A percentile compares a stretch with the other conserved stretches of the same genome.
Evolutionary conservation across 2,113 vertebrate genomes (phyloP).

Genomic region (Caloenas nicobarica): DNA sequence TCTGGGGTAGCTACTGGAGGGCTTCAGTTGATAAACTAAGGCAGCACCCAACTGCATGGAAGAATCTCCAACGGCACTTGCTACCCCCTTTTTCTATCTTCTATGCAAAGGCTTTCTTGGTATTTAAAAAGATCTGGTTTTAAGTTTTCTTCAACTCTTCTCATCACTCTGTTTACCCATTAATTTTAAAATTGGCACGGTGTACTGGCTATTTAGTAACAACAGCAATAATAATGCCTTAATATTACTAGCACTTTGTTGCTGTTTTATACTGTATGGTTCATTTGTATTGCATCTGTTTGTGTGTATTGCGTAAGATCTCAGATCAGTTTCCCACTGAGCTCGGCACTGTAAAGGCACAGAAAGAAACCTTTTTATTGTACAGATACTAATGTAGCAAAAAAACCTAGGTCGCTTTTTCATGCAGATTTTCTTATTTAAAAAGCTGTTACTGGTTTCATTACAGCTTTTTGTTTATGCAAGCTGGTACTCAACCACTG

Average conservation of each 20-base stretch:
- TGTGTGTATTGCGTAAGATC: background rate
- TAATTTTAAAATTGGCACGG: background rate
- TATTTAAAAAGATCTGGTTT: background rate
- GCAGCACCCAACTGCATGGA: background rate
- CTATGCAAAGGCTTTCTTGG: background rate
- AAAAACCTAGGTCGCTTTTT: background rate
- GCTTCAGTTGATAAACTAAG: background rate
- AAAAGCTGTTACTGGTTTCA: background rate
- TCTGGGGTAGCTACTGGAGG: background rate
- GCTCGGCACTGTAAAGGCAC: background rate
- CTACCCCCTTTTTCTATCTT: background rate
- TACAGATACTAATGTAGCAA: background rate
- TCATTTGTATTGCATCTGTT: background rate
- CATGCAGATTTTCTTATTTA: background rate
- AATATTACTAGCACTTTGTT: background rate
- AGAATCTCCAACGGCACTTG: background rate
- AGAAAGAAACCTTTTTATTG: background rate
- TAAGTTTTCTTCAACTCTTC: background rate
- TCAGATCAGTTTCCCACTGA: background rate
- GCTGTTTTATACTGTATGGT: background rate
- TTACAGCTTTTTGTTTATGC: background rate
- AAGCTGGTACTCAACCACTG: background rate
- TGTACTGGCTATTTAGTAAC: background rate
- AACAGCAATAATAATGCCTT: background rate
- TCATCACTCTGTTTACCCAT: background rate